Evolutionary conservation across 92 coral and sea anemone species (phyloP), one percentile per base, ranked within the genome.

Genomic region (Ricordea florida): DNA sequence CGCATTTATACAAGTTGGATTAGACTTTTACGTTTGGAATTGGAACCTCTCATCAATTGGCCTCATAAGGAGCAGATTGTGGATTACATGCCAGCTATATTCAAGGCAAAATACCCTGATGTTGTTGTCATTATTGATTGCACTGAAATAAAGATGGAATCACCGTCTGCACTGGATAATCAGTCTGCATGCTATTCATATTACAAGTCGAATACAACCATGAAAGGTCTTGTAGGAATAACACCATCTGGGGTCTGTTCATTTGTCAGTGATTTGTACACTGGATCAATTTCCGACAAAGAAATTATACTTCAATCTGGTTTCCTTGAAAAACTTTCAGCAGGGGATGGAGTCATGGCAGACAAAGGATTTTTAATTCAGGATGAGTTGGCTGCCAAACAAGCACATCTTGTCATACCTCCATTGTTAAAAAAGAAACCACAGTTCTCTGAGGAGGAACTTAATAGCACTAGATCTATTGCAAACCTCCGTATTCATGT

Each of bases 161-260:
- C 84, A 63, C 88, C 92, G 14, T 86, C 88, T 50, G 65, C 72
- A 25, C 76, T 81, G 58, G 87, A 80, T 63, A 57, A 66, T 41
- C 73, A 53, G 59, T 81, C 84, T 42, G 62, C 61, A 60, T 86
- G 83, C 42, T 81, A 67, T 66, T 86, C 84, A 57, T 61, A 69
- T 52, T 82, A 74, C 57, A 86, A 81, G 46, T 74, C 87, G 26
- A 66, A 63, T 47, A 81, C 84, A 14, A 86, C 92, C 23, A 62
- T 81, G 70, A 81, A 86, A 67, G 72, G 82, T 25, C 73, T 86
- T 49, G 79, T 86, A 50, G 92, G 92, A 56, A 86, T 81, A 41
- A 67, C 88, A 15, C 80, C 92, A 41, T 66, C 72, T 62, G 88
- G 84, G 28, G 84, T 81, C 31, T 44, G 62, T 40, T 80, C 88